A percentile compares a stretch with the other conserved stretches of the same genome.
These are phyloP conservation scores for Xerus rutilus DNA, from an alignment of 2,797 vertebrate genomes.

Conservation along the genomic window DNA sequence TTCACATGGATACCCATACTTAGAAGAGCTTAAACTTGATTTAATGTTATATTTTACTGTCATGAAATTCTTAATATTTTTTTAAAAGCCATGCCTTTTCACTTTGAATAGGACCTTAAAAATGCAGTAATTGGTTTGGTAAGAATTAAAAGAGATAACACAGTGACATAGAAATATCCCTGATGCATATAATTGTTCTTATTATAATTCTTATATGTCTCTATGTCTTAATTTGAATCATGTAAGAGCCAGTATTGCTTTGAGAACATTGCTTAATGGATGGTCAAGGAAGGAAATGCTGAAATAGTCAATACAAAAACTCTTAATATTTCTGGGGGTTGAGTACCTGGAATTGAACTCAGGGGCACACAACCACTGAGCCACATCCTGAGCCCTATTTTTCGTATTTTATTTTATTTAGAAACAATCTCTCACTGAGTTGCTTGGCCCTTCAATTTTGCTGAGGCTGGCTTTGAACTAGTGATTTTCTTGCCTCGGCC, in stretches of 20 bases:
- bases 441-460: too few relatives aligned
- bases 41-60: neutral
- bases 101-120: neutral
- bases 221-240: neutral
- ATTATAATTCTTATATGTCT: neutral
- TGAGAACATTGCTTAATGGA: neutral
- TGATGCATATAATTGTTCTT: neutral
- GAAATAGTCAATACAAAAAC: neutral
- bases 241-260: neutral
- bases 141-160: neutral
- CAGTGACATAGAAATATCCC: neutral
- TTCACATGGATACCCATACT: neutral
- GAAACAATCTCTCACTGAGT: too few relatives aligned
- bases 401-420: too few relatives aligned
- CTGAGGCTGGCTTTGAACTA: too few relatives aligned
- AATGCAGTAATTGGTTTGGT: neutral
- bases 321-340: neutral
- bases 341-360: too few relatives aligned
- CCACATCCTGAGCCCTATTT: too few relatives aligned
- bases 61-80: neutral
- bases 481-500: too few relatives aligned
- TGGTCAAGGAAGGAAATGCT: neutral
- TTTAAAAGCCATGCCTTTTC: neutral
- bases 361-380: too few relatives aligned
- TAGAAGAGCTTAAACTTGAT: neutral